Percentiles rank a stretch among this genome's conserved stretches.
phyloP scores from a whole-genome alignment of 2,113 vertebrate species.

The Marmota monax region DNA sequence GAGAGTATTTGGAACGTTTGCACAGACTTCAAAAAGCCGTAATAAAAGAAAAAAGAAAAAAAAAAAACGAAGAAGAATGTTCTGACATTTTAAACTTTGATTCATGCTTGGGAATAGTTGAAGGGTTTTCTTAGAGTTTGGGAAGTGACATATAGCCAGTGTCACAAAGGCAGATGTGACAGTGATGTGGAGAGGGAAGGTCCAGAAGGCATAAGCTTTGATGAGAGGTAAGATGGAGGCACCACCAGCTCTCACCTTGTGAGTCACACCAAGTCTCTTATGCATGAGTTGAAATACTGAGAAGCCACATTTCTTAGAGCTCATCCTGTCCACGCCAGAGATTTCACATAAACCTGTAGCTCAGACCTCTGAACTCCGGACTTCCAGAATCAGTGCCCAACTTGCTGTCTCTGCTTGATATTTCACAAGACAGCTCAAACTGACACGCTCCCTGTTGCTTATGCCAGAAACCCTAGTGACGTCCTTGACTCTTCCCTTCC shows the following conservation, averaged over 20 bases:
- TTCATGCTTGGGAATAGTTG: not conserved
- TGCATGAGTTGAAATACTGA: not conserved
- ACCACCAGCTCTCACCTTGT: not conserved
- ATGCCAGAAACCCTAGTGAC: not conserved
- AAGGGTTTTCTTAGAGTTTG: not conserved
- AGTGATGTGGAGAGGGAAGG: not conserved
- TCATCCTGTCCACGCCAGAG: too few relatives aligned
- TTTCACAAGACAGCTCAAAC: not conserved
- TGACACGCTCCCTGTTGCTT: not conserved
- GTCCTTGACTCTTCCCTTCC: not conserved
- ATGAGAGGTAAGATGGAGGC: not conserved
- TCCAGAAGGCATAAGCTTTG: not conserved
- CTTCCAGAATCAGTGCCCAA: not conserved
- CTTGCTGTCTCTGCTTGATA: not conserved
- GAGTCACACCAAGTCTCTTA: not conserved
- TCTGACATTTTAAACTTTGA: not conserved
- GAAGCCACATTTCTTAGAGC: not conserved
- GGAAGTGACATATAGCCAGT: not conserved
- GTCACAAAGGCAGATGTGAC: not conserved
- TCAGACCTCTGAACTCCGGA: not conserved
- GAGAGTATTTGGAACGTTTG: too few relatives aligned
- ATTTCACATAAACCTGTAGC: not conserved
- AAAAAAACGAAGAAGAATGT: not conserved
- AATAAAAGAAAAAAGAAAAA: not conserved
- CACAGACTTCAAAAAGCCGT: not conserved